These are phyloP conservation scores for Microctonus brassicae DNA, from an alignment of 2,888 invertebrate genomes.

Conservation along the genomic window DNA sequence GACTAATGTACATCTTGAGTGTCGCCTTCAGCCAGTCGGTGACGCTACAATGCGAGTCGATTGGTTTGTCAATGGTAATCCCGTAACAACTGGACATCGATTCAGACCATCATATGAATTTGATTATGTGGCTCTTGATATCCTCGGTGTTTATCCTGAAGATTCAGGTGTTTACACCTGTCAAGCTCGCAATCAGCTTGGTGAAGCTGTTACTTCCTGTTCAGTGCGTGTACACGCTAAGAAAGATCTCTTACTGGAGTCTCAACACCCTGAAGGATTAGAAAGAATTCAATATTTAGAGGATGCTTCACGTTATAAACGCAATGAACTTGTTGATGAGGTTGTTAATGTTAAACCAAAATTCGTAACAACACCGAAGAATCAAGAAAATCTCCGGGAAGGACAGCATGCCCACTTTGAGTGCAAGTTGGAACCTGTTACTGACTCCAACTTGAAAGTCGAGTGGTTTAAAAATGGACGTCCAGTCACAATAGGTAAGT, in stretches of 20 bases:
- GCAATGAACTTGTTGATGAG: conserved; percentile 85
- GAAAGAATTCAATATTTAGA: conserved; percentile 94
- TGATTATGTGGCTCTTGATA: conserved; percentile 96
- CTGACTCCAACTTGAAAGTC: conserved; percentile 95
- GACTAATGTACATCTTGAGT: conserved; percentile 92
- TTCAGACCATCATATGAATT: conserved; percentile 97
- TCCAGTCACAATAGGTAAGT: conserved; percentile 87
- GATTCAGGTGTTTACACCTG: conserved; percentile 98
- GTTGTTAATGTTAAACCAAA: conserved; percentile 85
- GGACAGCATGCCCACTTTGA: conserved; percentile 97
- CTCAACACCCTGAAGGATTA: conserved; percentile 90
- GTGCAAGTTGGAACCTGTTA: conserved; percentile 96
- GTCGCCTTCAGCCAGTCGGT: conserved; percentile 90
- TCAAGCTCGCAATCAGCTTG: conserved; percentile 93
- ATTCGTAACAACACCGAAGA: conserved; percentile 90
- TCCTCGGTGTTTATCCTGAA: conserved; percentile 95
- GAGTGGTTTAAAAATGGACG: conserved; percentile 98
- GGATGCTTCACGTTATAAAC: conserved; percentile 87
- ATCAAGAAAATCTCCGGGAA: conserved; percentile 86
- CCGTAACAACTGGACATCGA: conserved; percentile 91
- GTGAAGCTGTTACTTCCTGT: conserved; percentile 94
- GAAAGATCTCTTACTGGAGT: conserved; percentile 88
- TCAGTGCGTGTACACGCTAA: conserved; percentile 90
- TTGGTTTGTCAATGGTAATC: conserved; percentile 96
- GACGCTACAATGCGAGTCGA: conserved; percentile 94